Evolutionary conservation across 2,797 vertebrate genomes (phyloP), one percentile per base, ranked within the genome.

Genomic region (Squalus acanthias): DNA sequence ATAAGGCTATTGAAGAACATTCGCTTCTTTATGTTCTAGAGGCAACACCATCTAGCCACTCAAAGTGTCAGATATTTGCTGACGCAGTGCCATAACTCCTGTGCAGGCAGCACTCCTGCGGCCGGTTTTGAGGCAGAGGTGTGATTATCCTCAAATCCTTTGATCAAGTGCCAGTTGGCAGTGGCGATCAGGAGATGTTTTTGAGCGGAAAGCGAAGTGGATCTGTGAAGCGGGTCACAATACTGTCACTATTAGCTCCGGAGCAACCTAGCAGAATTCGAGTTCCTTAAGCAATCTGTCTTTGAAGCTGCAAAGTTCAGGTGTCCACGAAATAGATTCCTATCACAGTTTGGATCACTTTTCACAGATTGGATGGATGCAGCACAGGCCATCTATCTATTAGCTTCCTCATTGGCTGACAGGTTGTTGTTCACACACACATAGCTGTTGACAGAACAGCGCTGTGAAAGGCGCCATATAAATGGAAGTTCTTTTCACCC

Each of bases 121-220:
- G 60, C 13, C 33, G n/a, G 33, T 92, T 39, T 65, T 65, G 89
- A 65, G 60, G 89, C 60, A 92, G 29, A 65, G 29, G 17, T 92
- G 60, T 39, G 29, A 39, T 92, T 92, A 92, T 92, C 20, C 17
- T 85, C 33, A 65, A n/a, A 92, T 39, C 6, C 67, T 57, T 92
- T 92, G 89, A n/a, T 63, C 20, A n/a, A 39, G 29, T 20, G 89
- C 89, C 89, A 92, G 89, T 39, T 92, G 89, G 89, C 29, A 92
- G 33, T n/a, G 33, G 15, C 65, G 89, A 92, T 20, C 89, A 39
- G 26, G 33, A 24, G 63, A 20, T 89, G 53, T 89, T 57, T 89
- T 2, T 65, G 6, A 65, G 33, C 39, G 63, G 82, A 50, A 92
- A 91, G 57, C 7, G 60, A 92, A 12, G 8, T 29, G 74, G 10